These are phyloP conservation scores for Argynnis bischoffii DNA, from an alignment of 2,888 invertebrate genomes.

Conservation along the genomic window DNA sequence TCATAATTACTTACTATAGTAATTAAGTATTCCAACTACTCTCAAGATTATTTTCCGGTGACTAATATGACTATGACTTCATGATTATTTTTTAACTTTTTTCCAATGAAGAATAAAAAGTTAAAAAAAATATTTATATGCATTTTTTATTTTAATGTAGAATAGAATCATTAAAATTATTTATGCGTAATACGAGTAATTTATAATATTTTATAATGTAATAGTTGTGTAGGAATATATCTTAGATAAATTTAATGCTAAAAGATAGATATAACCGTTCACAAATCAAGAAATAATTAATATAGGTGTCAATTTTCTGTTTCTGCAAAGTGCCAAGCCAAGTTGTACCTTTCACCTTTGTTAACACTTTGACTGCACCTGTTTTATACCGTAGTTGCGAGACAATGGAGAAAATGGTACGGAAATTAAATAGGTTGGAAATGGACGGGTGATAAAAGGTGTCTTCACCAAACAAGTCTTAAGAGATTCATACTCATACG, in stretches of 20 bases:
- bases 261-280: slow-evolving; percentile 14
- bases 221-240: no score
- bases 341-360: slow-evolving; percentile 36
- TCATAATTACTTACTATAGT: not conserved
- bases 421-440: slow-evolving; percentile 23
- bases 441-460: slow-evolving; percentile 3
- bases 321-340: slow-evolving; percentile 30
- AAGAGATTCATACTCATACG: not conserved
- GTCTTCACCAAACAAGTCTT: not conserved
- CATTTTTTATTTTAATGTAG: no score
- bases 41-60: no score
- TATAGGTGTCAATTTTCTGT: slow-evolving; percentile 29
- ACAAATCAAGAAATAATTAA: slow-evolving; percentile 33
- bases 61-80: no score
- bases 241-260: not conserved
- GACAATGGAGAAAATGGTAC: slow-evolving; percentile 35
- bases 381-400: slow-evolving; percentile 13
- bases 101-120: no score
- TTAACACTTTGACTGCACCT: slow-evolving; percentile 27
- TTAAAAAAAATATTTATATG: no score
- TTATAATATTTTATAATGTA: no score
- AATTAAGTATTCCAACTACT: no score
- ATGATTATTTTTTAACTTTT: no score
- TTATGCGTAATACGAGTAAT: no score
- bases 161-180: no score